Conservation (phyloP, 2,797 vertebrate species). For the Cottoperca gobio region DNA sequence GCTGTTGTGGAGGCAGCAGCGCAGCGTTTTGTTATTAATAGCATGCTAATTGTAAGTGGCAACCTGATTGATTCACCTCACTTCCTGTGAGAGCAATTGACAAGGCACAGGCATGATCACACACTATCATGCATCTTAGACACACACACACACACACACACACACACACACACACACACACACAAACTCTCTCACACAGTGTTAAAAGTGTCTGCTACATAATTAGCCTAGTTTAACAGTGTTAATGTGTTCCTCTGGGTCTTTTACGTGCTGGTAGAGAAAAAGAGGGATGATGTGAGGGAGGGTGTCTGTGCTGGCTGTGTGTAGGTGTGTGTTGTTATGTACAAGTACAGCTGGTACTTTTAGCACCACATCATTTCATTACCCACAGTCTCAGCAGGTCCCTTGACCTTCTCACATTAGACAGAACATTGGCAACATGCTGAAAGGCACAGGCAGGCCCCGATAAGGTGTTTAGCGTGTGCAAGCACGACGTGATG, state of each 20-base stretch:
- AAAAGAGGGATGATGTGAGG: conserved; percentile 18
- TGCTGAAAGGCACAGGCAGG: background rate
- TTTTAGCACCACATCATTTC: conserved; percentile 23
- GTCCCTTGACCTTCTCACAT: conserved; percentile 36
- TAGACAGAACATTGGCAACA: conserved; percentile 41
- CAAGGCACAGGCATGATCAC: conserved; percentile 27
- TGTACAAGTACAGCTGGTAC: conserved; percentile 30
- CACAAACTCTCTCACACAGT: background rate
- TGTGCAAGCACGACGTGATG: conserved; percentile 2
- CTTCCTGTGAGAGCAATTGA: conserved; percentile 61
- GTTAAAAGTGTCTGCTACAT: conserved; percentile 59
- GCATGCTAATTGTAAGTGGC: conserved; percentile 67
- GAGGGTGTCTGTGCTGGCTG: conserved; percentile 3
- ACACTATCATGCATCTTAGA: conserved; percentile 29
- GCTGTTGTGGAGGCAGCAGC: conserved; percentile 38
- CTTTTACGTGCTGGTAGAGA: conserved; percentile 37
- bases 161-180: conserved; percentile 21
- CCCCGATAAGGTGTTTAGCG: background rate
- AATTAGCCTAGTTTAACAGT: conserved; percentile 79
- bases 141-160: conserved; percentile 17
- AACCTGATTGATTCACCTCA: conserved; percentile 67
- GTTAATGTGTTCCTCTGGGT: conserved; percentile 74
- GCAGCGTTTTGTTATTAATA: conserved; percentile 71
- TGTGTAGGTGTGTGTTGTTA: conserved; percentile 21
- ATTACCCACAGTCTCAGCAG: conserved; percentile 15